Evolutionary conservation across 1,140 invertebrate genomes (phyloP), one percentile per base, ranked within the genome.

Genomic region (Drosophila navojoa): DNA sequence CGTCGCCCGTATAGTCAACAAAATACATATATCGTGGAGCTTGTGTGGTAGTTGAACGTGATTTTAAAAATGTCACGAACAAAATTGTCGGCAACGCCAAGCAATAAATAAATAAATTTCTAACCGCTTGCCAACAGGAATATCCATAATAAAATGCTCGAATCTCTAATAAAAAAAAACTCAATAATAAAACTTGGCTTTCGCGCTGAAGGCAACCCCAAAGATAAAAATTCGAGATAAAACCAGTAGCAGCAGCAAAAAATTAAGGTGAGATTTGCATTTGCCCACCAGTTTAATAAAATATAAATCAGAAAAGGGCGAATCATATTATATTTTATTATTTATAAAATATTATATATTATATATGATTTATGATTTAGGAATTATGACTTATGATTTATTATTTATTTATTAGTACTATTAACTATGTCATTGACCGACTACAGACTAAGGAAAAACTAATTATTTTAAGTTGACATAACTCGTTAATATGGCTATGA

Each of bases 11-110:
- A 79, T 79, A 64, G 71, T 35, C 73, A 45, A 40, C 64, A 79
- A 79, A 53, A 81, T 81, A 61, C 77, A 75, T 80, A 61, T 81
- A 75, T 80, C 58, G 67, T 76, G 75, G 60, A 59, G 54, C 57
- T 75, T 75, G 59, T 71, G 47, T 74, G 76, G 80, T 44, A 76
- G 71, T 72, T 77, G 77, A 84, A 90, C 85, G 85, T 90, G 85
- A 89, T 89, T 87, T 80, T 76, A 52, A 64, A 89, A 79, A 90
- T 90, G 84, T 90, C 85, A 90, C 85, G 85, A 80, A 75, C 77
- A 72, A 38, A 38, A 38, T 11, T 50, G 60, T 13, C 50, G 47
- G n/a, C 62, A 44, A 60, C 47, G 16, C 27, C 27, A 32, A 57
- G 15, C 40, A 66, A 53, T 55, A 60, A 58, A 77, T 76, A 76